These are phyloP conservation scores for Cherax destructor DNA, from an alignment of 1,140 invertebrate species.

Conservation along the genomic window DNA sequence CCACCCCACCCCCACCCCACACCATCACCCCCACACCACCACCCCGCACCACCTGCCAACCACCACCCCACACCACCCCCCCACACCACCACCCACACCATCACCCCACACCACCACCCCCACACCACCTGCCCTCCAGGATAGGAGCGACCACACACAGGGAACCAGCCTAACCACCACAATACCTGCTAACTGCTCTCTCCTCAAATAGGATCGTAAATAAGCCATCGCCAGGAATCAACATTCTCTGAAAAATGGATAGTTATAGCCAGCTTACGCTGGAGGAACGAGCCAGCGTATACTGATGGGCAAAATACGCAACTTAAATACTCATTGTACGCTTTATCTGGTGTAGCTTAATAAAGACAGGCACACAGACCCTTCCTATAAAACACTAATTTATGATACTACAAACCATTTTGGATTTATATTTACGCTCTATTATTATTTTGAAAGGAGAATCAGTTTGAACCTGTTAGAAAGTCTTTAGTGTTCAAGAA, in stretches of 20 bases:
- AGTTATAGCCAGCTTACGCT: not conserved
- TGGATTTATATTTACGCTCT: no score
- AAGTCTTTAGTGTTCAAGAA: no score
- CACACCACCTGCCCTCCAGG: not conserved
- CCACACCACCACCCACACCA: not conserved
- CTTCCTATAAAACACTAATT: not conserved
- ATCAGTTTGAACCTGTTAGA: no score
- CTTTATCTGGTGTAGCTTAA: not conserved
- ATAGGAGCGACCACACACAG: no score
- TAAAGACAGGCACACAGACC: not conserved
- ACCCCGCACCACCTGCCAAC: not conserved
- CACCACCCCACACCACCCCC: not conserved
- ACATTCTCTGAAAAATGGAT: not conserved
- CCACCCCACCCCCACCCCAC: not conserved
- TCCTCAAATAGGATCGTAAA: constrained; percentile 7
- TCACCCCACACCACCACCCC: not conserved
- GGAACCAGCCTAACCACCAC: not conserved
- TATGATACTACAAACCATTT: not conserved
- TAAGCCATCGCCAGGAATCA: not conserved
- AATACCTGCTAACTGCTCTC: not conserved
- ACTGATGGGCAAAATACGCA: not conserved
- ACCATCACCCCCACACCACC: not conserved
- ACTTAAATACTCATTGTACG: not conserved
- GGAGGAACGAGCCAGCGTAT: not conserved
- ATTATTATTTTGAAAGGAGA: no score